phyloP scores from a whole-genome alignment of 2,888 invertebrate genomes.

The Acleris holmiana region DNA sequence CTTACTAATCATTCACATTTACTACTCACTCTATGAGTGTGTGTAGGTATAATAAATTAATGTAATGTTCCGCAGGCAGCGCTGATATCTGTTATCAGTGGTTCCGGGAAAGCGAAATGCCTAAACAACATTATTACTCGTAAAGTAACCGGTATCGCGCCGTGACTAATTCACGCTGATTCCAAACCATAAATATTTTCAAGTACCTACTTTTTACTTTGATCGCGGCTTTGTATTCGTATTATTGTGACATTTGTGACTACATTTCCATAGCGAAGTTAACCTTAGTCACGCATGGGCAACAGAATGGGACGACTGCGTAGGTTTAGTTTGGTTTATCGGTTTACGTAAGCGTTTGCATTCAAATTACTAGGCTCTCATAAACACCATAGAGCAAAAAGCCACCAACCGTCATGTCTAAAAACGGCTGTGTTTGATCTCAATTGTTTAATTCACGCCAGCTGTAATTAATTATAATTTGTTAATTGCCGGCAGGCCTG shows the following conservation, averaged over 20 bases:
- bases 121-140: background rate
- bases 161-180: constrained; percentile 11
- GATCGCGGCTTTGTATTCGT: no score
- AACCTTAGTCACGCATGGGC: no score
- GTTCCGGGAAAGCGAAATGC: constrained; percentile 52
- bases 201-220: background rate
- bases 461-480: constrained; percentile 48
- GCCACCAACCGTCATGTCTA: constrained; percentile 16
- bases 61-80: background rate
- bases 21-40: background rate
- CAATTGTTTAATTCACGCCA: constrained; percentile 54
- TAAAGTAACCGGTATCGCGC: background rate
- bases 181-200: background rate
- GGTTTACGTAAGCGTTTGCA: constrained; percentile 14
- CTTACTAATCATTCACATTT: background rate
- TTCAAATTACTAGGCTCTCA: constrained; percentile 25
- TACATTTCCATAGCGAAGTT: no score
- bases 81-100: constrained; percentile 52
- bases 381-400: constrained; percentile 15
- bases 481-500: constrained; percentile 44
- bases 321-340: no score
- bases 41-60: constrained; percentile 3
- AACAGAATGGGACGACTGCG: no score
- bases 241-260: no score
- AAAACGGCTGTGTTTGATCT: constrained; percentile 40